Conservation (phyloP, 1,140 invertebrate species). For the Bacillus rossius region DNA sequence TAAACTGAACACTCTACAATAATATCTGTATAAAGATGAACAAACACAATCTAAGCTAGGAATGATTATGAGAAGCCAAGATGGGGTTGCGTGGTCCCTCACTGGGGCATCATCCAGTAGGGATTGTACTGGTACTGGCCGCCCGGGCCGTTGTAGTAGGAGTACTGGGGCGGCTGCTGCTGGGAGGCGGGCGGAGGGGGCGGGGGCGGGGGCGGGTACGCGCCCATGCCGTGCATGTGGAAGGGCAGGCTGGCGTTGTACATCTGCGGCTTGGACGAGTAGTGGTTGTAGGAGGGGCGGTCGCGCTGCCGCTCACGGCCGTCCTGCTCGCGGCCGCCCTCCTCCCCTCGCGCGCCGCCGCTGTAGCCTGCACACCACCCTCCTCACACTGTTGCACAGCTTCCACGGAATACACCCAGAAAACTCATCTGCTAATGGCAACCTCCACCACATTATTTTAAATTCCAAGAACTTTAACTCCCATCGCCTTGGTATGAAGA, state of each 20-base stretch:
- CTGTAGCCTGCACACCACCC: not conserved
- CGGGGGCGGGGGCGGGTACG: conserved; percentile 22
- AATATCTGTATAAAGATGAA: too few species aligned
- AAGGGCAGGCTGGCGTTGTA: conserved; percentile 23
- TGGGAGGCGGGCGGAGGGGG: conserved; percentile 15
- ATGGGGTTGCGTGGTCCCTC: too few species aligned
- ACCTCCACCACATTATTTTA: too few species aligned
- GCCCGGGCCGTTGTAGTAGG: conserved; percentile 7
- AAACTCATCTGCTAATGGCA: too few species aligned
- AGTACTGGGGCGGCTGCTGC: conserved; percentile 11
- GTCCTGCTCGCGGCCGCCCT: not conserved
- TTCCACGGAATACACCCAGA: too few species aligned
- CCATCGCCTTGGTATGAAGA: not conserved
- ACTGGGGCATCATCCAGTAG: conserved; percentile 19
- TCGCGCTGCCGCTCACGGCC: not conserved
- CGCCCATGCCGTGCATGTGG: conserved; percentile 21
- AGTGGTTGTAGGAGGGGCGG: conserved; percentile 23
- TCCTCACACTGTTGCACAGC: not conserved
- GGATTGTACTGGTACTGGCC: conserved; percentile 16
- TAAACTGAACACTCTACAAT: too few species aligned
- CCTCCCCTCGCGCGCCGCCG: not conserved
- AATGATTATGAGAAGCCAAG: too few species aligned
- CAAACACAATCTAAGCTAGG: too few species aligned
- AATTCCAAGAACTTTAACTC: too few species aligned
- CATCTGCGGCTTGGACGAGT: conserved; percentile 22